Base-by-base conservation (phyloP, 2,888 invertebrate species). In the Athripsodes cinereus region DNA sequence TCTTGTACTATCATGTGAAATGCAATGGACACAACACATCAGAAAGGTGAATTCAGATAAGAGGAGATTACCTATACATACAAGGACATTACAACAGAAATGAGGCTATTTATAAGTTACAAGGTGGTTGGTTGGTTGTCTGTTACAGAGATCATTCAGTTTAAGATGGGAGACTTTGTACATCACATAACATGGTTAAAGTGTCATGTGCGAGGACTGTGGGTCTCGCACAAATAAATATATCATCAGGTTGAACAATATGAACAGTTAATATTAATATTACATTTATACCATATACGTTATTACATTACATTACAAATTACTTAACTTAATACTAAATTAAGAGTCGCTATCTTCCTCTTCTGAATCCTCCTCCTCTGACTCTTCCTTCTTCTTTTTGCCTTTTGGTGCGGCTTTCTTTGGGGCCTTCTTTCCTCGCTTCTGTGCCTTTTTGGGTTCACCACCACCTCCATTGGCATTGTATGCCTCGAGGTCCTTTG, bases 401-500 rank as follows among this genome's bases (percentile, higher is more conserved):
- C 74, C 75, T 69, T 74, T 78, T 77, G 74, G 64, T 18, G 71
- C 72, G 55, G 72, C 76, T 69, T 73, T 78, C 74, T 76, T 77
- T 65, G 67, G 68, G 66, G 66, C 74, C 66, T 80, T 80, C 75
- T 79, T 80, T 68, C 80, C 81, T 69, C 81, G 76, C 71, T 83
- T 82, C 66, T 77, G 77, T 67, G 78, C 78, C 70, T 81, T 80
- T 66, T 81, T 82, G 65, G 74, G 79, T 62, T 81, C 82, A 65
- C 73, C 79, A 61, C 80, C 82, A 65, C 73, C 79, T 40, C 89
- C 90, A 63, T 85, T 85, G 21, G 87, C 89, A 71, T 90, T 88
- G 73, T 92, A 98, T 68, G 92, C 94, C 70, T 90, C 90, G 82
- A 97, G 87, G 55, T 90, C 92, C 69, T 85, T 85, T 57, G 85